Evolutionary conservation across 2,113 vertebrate genomes (phyloP), one percentile per base, ranked within the genome.

Genomic region (Tenebrosternarchus preto): DNA sequence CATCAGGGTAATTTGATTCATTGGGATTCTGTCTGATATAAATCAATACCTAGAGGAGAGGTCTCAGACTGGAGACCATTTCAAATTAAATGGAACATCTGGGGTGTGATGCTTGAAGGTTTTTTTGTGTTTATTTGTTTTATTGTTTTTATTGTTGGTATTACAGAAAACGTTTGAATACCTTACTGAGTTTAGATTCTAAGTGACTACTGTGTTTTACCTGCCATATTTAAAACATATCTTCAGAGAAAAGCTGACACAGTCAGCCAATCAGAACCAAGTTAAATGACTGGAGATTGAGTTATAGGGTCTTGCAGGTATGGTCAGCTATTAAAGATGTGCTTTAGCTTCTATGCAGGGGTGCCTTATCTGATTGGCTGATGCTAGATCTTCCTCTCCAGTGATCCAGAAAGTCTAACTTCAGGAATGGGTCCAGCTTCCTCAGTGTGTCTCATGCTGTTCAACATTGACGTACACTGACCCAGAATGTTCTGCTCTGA

Each of bases 61-160:
- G 81, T 82, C 78, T 81, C 80, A 86, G 88, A 86, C 80, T 74
- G 80, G 71, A 86, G 75, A 83, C 77, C 80, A 85, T 87, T 79
- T 59, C 76, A 84, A 87, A 76, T 88, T 88, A 90, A 90, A 89
- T 90, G 86, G 84, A 85, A 80, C 84, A 87, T 19, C 33, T 76
- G 78, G 83, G 6, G 50, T 68, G 31, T 68, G 56, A 78, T 46
- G 75, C 55, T 85, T 19, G 33, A 63, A 19, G 29, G 71, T 27
- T 39, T 69, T 69, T 55, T 55, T 50, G 20, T 60, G 55, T 39
- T 9, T 50, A 2, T 50, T 50, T 50, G 43, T 2, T 74, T 59
- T 27, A 24, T 53, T 36, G 12, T 50, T 50, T 9, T 50, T 50
- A 15, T 2, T 50, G 8, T 9, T 50, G 43, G 43, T 50, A 50